phyloP scores from a whole-genome alignment of 2,797 vertebrate genomes.

The Prunella strophiata region DNA sequence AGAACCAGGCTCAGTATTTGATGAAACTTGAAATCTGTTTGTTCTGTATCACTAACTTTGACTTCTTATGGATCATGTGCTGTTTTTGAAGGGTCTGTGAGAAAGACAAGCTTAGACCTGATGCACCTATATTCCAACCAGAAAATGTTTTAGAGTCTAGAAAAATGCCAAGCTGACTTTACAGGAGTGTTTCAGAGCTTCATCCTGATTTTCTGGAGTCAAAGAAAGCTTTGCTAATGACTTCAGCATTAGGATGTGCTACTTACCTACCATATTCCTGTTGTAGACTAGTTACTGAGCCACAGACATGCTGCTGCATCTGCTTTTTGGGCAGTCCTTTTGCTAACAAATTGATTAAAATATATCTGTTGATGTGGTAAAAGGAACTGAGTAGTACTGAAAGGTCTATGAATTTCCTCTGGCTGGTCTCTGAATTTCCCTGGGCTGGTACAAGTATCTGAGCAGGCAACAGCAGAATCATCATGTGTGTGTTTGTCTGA shows the following conservation, averaged over 20 bases:
- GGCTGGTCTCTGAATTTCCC: background rate
- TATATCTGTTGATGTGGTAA: background rate
- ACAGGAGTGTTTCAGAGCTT: background rate
- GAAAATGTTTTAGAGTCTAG: background rate
- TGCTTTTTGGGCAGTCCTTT: background rate
- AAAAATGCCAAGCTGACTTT: background rate
- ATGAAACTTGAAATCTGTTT: background rate
- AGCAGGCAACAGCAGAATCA: background rate
- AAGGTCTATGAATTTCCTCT: background rate
- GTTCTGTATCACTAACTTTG: background rate
- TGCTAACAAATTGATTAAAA: background rate
- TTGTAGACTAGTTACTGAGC: background rate
- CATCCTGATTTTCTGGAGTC: background rate
- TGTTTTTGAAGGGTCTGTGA: background rate
- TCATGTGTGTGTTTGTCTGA: background rate
- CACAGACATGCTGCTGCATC: background rate
- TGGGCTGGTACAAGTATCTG: background rate
- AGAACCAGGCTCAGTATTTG: background rate
- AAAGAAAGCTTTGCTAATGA: background rate
- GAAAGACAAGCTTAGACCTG: background rate
- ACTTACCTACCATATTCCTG: background rate
- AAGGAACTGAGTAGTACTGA: background rate
- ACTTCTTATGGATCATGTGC: background rate
- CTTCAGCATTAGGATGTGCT: background rate
- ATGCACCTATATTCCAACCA: background rate